phyloP scores from a whole-genome alignment of 2,113 vertebrate genomes.

The Notothenia coriiceps region DNA sequence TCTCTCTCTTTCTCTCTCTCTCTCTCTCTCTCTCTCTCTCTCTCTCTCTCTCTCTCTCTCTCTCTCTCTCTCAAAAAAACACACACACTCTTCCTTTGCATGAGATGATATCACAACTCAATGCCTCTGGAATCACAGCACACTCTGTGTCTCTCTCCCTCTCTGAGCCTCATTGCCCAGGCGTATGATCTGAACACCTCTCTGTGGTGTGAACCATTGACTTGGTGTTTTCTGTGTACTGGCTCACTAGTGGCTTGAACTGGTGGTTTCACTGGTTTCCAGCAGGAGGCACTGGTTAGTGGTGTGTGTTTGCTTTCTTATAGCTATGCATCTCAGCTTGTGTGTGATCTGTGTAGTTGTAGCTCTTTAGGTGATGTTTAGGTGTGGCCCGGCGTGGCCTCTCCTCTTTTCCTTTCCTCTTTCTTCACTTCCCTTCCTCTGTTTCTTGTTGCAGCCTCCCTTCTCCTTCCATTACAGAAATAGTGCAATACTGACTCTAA shows the following conservation, averaged over 20 bases:
- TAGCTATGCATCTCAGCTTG: background rate
- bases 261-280: constrained; percentile 24
- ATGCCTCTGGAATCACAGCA: background rate
- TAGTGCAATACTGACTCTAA: too few species aligned
- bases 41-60: background rate
- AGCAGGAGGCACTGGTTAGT: constrained; percentile 7
- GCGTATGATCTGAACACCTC: background rate
- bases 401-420: background rate
- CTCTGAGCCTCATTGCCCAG: too few species aligned
- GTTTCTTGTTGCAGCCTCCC: background rate
- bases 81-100: background rate
- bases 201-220: background rate
- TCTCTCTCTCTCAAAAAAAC: background rate
- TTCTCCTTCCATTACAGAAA: background rate
- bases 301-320: background rate
- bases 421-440: background rate
- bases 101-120: constrained; percentile 4
- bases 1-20: constrained; percentile 16
- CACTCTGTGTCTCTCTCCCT: too few species aligned
- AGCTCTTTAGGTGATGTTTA: constrained; percentile 27
- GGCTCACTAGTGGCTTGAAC: background rate
- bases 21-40: background rate
- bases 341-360: constrained; percentile 9
- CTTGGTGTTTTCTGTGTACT: background rate
- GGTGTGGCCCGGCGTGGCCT: constrained; percentile 52